Conservation (phyloP, 2,888 invertebrate species). For the Poecilus cupreus region DNA sequence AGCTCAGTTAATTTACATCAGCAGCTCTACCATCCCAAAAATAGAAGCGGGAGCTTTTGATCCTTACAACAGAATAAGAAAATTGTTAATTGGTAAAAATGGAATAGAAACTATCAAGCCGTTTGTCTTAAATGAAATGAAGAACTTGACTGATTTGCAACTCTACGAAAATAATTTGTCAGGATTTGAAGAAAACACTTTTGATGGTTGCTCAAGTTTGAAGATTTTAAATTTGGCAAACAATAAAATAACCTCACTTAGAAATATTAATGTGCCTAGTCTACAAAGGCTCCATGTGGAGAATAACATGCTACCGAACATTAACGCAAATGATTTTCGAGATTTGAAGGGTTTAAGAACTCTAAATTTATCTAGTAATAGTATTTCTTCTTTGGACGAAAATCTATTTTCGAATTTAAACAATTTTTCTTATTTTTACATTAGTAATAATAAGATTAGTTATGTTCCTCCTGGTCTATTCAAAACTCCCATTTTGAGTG, state of each 20-base stretch:
- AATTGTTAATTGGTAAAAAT: background rate
- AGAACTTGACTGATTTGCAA: background rate
- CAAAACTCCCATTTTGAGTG: background rate
- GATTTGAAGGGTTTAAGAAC: background rate
- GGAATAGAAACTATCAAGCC: background rate
- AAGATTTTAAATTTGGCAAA: slow-evolving; percentile 5
- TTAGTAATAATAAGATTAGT: background rate
- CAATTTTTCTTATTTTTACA: slow-evolving; percentile 9
- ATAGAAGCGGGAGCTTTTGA: background rate
- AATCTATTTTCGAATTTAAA: slow-evolving; percentile 1
- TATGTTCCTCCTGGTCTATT: background rate
- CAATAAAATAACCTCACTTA: background rate
- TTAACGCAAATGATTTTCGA: background rate
- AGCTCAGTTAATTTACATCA: background rate
- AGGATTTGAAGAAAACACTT: background rate
- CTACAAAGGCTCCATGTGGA: slow-evolving; percentile 5
- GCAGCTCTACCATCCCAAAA: background rate
- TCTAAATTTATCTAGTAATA: background rate
- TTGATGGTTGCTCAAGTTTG: background rate
- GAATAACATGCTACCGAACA: background rate
- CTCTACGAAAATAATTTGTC: background rate
- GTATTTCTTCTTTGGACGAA: background rate
- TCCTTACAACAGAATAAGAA: slow-evolving; percentile 1
- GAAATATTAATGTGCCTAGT: slow-evolving; percentile 4
- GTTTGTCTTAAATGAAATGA: slow-evolving; percentile 4